Conservation (phyloP, 1,140 invertebrate genomes). For the Trichoplusia ni region DNA sequence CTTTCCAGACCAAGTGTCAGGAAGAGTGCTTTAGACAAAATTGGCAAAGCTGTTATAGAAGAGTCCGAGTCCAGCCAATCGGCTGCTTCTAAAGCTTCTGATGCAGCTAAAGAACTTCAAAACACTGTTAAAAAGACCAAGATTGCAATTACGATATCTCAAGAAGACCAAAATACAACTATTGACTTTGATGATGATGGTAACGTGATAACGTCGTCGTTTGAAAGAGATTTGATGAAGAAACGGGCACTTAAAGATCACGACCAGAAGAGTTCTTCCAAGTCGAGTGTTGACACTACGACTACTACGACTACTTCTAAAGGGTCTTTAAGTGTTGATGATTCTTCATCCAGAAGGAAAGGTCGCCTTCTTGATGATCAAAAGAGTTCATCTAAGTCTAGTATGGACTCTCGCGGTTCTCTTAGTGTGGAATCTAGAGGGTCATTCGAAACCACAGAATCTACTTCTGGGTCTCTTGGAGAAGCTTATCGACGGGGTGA, state of each 20-base stretch:
- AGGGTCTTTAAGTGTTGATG: slow-evolving; percentile 78
- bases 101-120: slow-evolving; percentile 60
- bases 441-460: slow-evolving; percentile 87
- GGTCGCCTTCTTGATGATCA: slow-evolving; percentile 76
- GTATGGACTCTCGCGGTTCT: slow-evolving; percentile 83
- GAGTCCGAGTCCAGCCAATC: slow-evolving; percentile 80
- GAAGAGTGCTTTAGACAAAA: slow-evolving; percentile 73
- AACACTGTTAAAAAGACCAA: slow-evolving; percentile 73
- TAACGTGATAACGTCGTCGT: slow-evolving; percentile 74
- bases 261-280: slow-evolving; percentile 79
- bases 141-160: slow-evolving; percentile 80
- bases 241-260: slow-evolving; percentile 72
- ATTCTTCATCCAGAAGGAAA: slow-evolving; percentile 76
- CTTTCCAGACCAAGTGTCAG: slow-evolving; percentile 61
- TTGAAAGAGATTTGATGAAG: slow-evolving; percentile 66
- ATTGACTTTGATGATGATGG: slow-evolving; percentile 79
- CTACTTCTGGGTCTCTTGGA: slow-evolving; percentile 87
- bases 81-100: slow-evolving; percentile 69
- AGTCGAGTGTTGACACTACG: slow-evolving; percentile 77
- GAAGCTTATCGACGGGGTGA: slow-evolving; percentile 85
- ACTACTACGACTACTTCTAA: slow-evolving; percentile 77
- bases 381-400: slow-evolving; percentile 83
- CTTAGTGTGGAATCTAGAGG: slow-evolving; percentile 85
- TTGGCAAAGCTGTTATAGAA: slow-evolving; percentile 75
- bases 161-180: slow-evolving; percentile 80